Conservation (phyloP, 2,797 vertebrate species). For the Phaenicophaeus curvirostris region DNA sequence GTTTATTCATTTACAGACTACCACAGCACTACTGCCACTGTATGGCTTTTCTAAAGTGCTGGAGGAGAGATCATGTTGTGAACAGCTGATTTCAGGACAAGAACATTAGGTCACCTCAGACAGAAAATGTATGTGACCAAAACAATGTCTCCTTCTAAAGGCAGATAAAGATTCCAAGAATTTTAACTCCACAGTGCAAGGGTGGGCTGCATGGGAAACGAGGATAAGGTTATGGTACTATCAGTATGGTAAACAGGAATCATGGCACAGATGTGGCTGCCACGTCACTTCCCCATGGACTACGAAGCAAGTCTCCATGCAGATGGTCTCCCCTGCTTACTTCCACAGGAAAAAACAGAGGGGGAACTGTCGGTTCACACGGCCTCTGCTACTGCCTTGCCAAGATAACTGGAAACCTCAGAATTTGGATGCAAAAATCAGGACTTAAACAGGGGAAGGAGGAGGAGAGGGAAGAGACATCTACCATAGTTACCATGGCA, state of each 20-base stretch:
- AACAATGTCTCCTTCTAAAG: background rate
- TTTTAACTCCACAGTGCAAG: background rate
- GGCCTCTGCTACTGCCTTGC: background rate
- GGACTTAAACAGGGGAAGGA: background rate
- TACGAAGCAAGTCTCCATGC: background rate
- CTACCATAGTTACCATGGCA: background rate
- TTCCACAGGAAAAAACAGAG: slow-evolving; percentile 1
- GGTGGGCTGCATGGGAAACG: background rate
- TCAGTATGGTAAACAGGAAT: background rate
- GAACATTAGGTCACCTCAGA: background rate
- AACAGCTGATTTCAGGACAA: background rate
- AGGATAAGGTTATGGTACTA: background rate
- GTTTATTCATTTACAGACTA: background rate
- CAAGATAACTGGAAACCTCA: background rate
- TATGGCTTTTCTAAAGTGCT: background rate
- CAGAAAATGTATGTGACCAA: background rate
- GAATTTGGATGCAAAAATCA: background rate
- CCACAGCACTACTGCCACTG: accelerated
- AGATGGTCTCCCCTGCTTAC: background rate
- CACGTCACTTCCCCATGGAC: background rate
- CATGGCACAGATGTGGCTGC: background rate
- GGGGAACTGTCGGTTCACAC: background rate
- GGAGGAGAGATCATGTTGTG: background rate
- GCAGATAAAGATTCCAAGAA: background rate
- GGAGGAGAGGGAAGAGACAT: background rate